Evolutionary conservation across 2,888 invertebrate genomes (phyloP).

Genomic region (Oscheius onirici): DNA sequence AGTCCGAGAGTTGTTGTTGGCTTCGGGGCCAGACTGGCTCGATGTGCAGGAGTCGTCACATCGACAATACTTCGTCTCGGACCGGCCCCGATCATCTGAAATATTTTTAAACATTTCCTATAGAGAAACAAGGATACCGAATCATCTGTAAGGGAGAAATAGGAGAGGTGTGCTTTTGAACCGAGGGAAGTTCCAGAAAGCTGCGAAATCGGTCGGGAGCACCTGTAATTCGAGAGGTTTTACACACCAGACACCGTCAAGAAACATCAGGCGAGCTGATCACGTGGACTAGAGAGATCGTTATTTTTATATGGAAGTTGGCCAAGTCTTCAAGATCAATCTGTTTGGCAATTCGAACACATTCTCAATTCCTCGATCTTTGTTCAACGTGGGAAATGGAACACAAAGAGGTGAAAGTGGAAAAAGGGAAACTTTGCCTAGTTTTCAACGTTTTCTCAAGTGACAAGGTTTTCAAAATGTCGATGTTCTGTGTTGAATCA

Average conservation of each 20-base stretch:
- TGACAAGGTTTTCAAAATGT: too few species aligned
- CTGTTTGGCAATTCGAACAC: too few species aligned
- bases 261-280: too few species aligned
- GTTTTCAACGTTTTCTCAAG: too few species aligned
- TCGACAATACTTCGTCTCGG: constrained; percentile 1
- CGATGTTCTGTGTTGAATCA: too few species aligned
- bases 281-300: too few species aligned
- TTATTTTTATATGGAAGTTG: too few species aligned
- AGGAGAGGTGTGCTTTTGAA: constrained; percentile 48
- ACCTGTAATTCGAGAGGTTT: constrained; percentile 38
- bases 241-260: background rate
- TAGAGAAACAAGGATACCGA: background rate
- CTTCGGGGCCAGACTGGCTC: background rate
- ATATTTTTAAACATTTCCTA: background rate
- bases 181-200: constrained; percentile 52
- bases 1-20: constrained; percentile 30
- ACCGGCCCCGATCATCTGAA: constrained; percentile 11
- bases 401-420: too few species aligned
- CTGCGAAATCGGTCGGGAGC: constrained; percentile 49
- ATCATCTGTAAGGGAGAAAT: constrained; percentile 41
- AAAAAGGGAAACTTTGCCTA: too few species aligned
- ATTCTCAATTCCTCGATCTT: too few species aligned
- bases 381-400: too few species aligned
- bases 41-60: background rate
- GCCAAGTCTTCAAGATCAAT: too few species aligned